Conservation (phyloP, 2,113 vertebrate genomes). For the Eptatretus burgeri region DNA sequence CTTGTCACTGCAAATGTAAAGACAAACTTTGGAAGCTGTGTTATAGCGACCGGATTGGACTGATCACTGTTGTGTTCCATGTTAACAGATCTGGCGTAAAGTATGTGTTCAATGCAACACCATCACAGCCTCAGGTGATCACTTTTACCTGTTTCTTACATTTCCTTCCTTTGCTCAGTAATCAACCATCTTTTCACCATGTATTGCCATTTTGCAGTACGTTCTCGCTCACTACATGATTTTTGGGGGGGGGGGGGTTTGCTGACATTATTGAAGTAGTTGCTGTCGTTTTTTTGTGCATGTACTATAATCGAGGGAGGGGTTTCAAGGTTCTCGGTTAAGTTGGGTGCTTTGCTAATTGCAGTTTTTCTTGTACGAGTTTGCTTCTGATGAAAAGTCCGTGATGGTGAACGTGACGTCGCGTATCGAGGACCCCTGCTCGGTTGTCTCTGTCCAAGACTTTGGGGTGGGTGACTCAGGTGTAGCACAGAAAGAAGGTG, state of each 20-base stretch:
- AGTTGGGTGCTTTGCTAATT: constrained; percentile 10
- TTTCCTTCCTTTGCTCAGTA: not conserved
- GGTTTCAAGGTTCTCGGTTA: not conserved
- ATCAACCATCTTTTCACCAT: not conserved
- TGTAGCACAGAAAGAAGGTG: not conserved
- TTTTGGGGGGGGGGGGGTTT: no score
- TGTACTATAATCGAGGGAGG: not conserved
- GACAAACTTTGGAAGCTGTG: no score
- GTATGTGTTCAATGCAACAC: constrained; percentile 72
- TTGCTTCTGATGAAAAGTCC: constrained; percentile 44
- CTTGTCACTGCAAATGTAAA: no score
- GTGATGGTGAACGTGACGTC: constrained; percentile 83
- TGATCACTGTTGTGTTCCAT: no score
- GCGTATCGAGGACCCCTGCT: constrained; percentile 29
- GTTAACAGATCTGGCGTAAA: constrained; percentile 29
- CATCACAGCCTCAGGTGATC: constrained; percentile 70
- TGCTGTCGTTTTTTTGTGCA: not conserved
- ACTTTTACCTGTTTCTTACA: no score
- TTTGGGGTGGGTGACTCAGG: constrained; percentile 31
- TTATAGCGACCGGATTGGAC: no score
- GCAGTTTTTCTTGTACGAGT: constrained; percentile 79
- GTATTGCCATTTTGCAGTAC: not conserved
- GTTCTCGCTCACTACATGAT: not conserved
- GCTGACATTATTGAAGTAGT: not conserved
- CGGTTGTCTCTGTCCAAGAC: constrained; percentile 82